These are phyloP conservation scores for Pelecanoides urinatrix DNA, from an alignment of 2,113 vertebrate genomes.

Conservation along the genomic window DNA sequence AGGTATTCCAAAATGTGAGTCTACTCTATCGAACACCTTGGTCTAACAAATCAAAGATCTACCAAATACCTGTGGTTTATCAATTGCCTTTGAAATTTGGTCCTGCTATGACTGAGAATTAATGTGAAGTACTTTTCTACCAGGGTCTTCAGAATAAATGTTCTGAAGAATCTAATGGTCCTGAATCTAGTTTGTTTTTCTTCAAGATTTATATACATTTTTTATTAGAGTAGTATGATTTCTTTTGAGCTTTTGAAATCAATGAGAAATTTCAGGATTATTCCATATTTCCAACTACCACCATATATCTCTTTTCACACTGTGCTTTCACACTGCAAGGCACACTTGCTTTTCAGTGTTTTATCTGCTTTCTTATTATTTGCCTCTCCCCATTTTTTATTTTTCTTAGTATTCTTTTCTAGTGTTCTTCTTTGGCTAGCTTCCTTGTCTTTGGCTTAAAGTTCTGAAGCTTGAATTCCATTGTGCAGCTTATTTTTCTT, in stretches of 20 bases:
- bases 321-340: neutral
- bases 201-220: neutral
- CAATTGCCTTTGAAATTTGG: neutral
- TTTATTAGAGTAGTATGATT: neutral
- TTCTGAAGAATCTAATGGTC: neutral
- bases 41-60: neutral
- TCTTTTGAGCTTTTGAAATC: neutral
- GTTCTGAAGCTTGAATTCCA: neutral
- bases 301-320: neutral
- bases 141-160: neutral
- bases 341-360: neutral
- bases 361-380: neutral
- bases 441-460: neutral
- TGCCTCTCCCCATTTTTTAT: neutral
- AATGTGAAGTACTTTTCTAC: neutral
- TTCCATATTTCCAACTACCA: neutral
- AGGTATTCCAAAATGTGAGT: neutral
- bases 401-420: neutral
- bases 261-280: neutral
- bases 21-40: neutral
- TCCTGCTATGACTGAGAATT: neutral
- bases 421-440: neutral
- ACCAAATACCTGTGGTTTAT: neutral
- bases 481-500: neutral
- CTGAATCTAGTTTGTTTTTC: neutral